These are phyloP conservation scores for Microchrysa polita DNA, from an alignment of 2,888 invertebrate species.

Conservation along the genomic window DNA sequence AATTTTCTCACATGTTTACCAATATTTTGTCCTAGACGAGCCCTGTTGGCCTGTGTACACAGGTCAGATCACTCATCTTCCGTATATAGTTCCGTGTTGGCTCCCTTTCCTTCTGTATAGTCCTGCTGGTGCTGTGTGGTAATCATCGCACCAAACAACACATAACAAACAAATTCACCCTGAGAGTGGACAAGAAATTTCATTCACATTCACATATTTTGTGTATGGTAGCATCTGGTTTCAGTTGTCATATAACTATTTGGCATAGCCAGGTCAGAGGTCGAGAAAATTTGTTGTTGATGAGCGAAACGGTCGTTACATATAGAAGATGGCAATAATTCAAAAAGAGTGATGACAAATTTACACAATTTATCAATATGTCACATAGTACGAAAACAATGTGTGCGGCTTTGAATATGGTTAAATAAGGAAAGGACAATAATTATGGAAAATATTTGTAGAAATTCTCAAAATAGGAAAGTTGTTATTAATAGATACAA, in stretches of 20 bases:
- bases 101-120: neutral
- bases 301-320: neutral
- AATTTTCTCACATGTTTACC: too few species aligned
- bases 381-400: neutral
- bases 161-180: too few species aligned
- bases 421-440: neutral
- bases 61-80: neutral
- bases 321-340: neutral
- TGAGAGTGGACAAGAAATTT: neutral
- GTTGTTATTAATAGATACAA: too few species aligned
- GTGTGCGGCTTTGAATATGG: neutral
- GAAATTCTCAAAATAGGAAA: neutral
- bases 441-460: slow-evolving; percentile 1
- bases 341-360: slow-evolving; percentile 22
- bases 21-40: too few species aligned
- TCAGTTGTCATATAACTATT: slow-evolving; percentile 7
- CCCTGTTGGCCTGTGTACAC: neutral
- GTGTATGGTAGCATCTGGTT: slow-evolving; percentile 23
- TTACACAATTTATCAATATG: slow-evolving; percentile 16
- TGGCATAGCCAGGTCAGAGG: too few species aligned
- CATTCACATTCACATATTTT: too few species aligned
- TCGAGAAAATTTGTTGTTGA: slow-evolving; percentile 3
- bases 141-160: neutral
- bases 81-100: too few species aligned
- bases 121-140: neutral